Evolutionary conservation across 2,797 vertebrate species (phyloP).

Genomic region (Taenioides sp.): DNA sequence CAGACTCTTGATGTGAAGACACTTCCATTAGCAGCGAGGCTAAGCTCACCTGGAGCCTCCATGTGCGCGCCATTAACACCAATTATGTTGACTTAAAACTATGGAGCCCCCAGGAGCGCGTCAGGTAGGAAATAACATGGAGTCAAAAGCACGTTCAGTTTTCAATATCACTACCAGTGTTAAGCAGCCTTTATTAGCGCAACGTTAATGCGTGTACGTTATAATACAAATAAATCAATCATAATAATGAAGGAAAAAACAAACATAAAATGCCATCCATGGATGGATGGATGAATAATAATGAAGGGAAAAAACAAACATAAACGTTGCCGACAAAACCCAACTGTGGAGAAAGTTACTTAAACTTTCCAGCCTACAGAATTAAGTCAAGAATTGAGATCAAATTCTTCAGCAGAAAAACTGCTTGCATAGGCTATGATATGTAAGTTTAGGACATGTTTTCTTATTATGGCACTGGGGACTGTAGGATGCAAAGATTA

Average conservation of each 20-base stretch:
- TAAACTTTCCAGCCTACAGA: neutral
- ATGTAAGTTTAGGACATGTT: neutral
- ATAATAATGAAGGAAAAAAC: too few species aligned
- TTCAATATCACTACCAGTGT: too few species aligned
- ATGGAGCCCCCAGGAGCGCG: too few species aligned
- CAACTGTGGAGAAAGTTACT: neutral
- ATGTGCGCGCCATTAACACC: constrained; percentile 12
- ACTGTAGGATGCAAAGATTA: neutral
- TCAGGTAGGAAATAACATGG: neutral
- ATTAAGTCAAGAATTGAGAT: neutral
- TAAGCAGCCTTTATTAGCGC: too few species aligned
- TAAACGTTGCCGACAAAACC: neutral
- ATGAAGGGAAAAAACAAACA: too few species aligned
- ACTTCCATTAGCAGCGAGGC: neutral
- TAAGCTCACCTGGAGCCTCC: constrained; percentile 19
- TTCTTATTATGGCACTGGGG: neutral
- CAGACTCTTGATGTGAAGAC: too few species aligned
- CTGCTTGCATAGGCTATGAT: neutral
- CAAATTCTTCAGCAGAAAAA: neutral
- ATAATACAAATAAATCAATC: too few species aligned
- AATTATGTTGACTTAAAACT: too few species aligned
- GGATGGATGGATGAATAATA: too few species aligned
- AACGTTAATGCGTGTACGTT: too few species aligned
- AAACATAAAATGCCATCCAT: too few species aligned
- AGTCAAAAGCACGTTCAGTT: neutral